Evolutionary conservation across 1,140 invertebrate genomes (phyloP).

Genomic region (Megalopta genalis): DNA sequence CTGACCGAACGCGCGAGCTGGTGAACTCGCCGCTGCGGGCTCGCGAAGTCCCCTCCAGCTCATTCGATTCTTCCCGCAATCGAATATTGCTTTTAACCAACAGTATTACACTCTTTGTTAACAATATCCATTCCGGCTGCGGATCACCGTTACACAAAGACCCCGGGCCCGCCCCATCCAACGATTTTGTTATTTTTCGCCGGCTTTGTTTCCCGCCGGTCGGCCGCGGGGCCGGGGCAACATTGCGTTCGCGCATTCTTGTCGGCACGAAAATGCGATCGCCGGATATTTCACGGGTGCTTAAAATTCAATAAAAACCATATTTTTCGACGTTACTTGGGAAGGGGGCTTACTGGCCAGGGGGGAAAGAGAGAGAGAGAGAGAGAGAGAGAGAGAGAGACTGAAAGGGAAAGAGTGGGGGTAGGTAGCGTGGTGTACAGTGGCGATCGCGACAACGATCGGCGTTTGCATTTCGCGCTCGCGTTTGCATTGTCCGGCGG

Average conservation of each 20-base stretch:
- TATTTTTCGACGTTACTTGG: slow-evolving; percentile 15
- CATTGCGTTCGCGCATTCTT: background rate
- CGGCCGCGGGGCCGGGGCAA: background rate
- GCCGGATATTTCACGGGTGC: slow-evolving; percentile 37
- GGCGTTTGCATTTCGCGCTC: slow-evolving; percentile 27
- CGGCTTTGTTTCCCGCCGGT: background rate
- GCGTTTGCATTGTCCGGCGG: slow-evolving; percentile 24
- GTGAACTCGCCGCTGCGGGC: background rate
- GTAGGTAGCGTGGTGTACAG: background rate
- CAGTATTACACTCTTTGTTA: background rate
- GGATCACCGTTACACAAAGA: background rate
- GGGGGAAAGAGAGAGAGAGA: too few species aligned
- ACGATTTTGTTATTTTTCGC: slow-evolving; percentile 6
- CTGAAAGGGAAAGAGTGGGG: background rate
- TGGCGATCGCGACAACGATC: slow-evolving; percentile 18
- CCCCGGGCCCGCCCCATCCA: background rate
- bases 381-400: too few species aligned
- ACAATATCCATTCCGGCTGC: background rate
- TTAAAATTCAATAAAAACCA: slow-evolving; percentile 42
- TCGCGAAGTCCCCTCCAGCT: background rate
- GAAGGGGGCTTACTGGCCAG: too few species aligned
- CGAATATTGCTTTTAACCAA: background rate
- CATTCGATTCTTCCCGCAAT: background rate
- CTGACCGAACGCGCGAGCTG: too few species aligned
- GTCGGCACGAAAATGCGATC: background rate